phyloP scores from a whole-genome alignment of 2,797 vertebrate species.

The Buphagus erythrorhynchus region DNA sequence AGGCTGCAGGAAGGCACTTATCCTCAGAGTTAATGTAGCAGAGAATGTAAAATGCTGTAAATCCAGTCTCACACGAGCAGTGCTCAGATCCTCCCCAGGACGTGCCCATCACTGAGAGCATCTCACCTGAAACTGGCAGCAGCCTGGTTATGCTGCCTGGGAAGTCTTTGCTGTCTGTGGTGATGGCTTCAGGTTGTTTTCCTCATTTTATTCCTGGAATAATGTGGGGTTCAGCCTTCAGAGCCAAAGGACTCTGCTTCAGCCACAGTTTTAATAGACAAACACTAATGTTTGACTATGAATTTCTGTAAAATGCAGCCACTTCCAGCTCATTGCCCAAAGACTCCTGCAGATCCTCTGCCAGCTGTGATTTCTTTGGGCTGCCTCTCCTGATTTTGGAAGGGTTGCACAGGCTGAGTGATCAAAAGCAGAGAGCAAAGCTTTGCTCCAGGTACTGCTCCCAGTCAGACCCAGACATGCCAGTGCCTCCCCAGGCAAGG shows the following conservation, averaged over 20 bases:
- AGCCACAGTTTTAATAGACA: not conserved
- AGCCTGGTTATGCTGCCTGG: not conserved
- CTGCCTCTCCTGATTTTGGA: not conserved
- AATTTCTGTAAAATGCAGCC: not conserved
- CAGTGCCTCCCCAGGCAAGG: rapidly evolving
- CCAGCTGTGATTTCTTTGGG: not conserved
- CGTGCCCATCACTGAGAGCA: not conserved
- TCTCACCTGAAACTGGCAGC: not conserved
- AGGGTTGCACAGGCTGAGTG: not conserved
- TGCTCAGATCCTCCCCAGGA: not conserved
- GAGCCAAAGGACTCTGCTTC: not conserved
- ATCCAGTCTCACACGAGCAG: not conserved
- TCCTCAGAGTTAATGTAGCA: not conserved
- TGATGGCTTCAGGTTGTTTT: not conserved
- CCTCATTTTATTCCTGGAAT: not conserved
- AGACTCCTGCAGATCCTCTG: not conserved
- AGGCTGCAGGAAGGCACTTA: not conserved
- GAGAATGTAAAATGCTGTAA: not conserved
- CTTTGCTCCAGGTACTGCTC: not conserved
- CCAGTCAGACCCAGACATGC: too few relatives aligned
- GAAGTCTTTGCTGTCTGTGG: not conserved
- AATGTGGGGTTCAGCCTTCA: not conserved
- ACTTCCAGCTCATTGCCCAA: not conserved
- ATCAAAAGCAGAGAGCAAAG: not conserved
- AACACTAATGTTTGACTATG: not conserved